Conservation (phyloP, 2,888 invertebrate genomes). For the Acronicta leporina region DNA sequence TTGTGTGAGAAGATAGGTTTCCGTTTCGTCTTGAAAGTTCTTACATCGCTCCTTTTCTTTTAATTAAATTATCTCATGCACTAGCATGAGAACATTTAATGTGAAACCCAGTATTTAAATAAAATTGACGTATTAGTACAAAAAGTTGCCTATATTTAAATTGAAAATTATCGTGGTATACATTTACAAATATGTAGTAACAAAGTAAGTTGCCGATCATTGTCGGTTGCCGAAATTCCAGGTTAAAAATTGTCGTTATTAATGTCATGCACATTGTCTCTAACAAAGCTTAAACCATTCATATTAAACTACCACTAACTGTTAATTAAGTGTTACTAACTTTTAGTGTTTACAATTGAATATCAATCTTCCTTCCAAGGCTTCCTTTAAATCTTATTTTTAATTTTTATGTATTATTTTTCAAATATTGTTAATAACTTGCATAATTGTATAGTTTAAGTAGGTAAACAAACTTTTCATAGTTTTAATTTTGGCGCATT, state of each 20-base stretch:
- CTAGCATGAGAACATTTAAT: conserved; percentile 10
- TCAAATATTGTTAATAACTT: background rate
- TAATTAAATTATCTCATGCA: background rate
- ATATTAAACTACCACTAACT: no score
- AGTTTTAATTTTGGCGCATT: conserved; percentile 12
- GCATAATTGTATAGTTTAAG: conserved; percentile 10
- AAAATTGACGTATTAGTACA: conserved; percentile 16
- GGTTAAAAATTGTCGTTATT: conserved; percentile 12
- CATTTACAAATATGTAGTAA: conserved; percentile 17
- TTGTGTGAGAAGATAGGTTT: conserved; percentile 16
- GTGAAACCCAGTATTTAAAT: conserved; percentile 23
- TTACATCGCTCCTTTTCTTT: no score
- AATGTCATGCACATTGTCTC: conserved; percentile 16
- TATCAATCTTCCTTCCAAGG: background rate
- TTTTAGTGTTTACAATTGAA: background rate
- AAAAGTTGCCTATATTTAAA: conserved; percentile 18
- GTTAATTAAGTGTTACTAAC: background rate
- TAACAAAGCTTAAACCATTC: background rate
- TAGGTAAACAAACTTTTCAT: conserved; percentile 4
- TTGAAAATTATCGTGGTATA: conserved; percentile 20
- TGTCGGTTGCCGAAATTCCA: conserved; percentile 19
- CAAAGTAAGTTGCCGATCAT: conserved; percentile 14
- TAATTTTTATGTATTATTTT: background rate
- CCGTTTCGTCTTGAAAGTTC: conserved; percentile 23
- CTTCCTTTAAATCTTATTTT: no score